A percentile compares a stretch with the other conserved stretches of the same genome.
Evolutionary conservation across 2,113 vertebrate genomes (phyloP).

Genomic region (Phalacrocorax aristotelis): DNA sequence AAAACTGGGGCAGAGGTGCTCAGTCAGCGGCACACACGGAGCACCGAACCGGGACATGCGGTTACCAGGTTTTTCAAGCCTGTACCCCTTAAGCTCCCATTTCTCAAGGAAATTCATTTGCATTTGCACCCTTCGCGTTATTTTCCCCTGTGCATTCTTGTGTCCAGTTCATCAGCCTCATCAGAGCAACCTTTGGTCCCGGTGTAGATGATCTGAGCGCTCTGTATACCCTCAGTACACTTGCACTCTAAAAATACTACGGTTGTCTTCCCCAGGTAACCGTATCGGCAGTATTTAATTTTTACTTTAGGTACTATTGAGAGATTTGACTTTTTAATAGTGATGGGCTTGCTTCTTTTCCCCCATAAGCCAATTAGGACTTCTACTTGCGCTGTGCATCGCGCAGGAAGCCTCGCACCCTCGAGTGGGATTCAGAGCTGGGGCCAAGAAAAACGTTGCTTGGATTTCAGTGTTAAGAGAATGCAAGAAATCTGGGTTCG

Average conservation of each 20-base stretch:
- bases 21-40: neutral
- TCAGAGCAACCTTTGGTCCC: neutral
- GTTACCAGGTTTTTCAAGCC: neutral
- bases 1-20: neutral
- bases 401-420: neutral
- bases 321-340: neutral
- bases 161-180: neutral
- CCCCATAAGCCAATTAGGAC: neutral
- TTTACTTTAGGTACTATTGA: neutral
- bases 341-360: neutral
- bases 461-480: neutral
- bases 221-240: neutral
- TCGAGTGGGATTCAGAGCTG: neutral
- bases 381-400: neutral
- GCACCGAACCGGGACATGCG: neutral
- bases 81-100: neutral
- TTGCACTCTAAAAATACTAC: neutral
- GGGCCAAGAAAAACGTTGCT: neutral
- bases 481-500: neutral
- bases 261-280: neutral
- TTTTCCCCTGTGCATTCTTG: neutral
- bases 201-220: neutral
- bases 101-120: neutral
- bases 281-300: neutral
- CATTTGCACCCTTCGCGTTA: neutral